Base-by-base conservation (phyloP, 2,797 vertebrate genomes). In the Knipowitschia caucasica region DNA sequence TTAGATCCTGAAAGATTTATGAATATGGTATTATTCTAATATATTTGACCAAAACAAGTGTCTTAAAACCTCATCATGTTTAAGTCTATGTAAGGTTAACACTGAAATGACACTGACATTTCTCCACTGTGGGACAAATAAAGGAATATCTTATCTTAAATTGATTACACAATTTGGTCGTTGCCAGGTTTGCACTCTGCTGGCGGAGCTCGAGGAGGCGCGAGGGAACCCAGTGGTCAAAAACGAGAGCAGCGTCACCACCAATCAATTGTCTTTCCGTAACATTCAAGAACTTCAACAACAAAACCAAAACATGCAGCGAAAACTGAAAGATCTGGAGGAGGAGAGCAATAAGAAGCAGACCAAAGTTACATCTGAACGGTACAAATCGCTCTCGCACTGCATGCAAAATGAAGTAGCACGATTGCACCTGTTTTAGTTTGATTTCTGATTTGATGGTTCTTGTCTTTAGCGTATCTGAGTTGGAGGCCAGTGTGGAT, bases 181-280 rank as follows among this genome's bases (percentile, higher is more conserved):
- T 17, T 2, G 77, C 47, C 76, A 97, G 96, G 89, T 97, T 35
- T 89, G 92, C 56, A 77, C 93, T 34, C 87, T 99, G 25, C 80
- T 99, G 68, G 92, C 95, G 82, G 94, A 98, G 78, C 84, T 98
- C 73, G 95, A 99, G 76, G 92, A 95, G 81, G 90, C 93, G 14
- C 86, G 93, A 69, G 95, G 95, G 18, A 94, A 93, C 42, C 90
- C 84, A 0, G 94, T 96, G 43, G 89, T 92, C 43, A 92, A 91
- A 38, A 93, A 94, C 17, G 93, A 95, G 35, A 92, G 88, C 77
- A 93, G 94, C 77, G 82, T 81, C 62, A 91, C 92, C 50, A 73
- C 86, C 1, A 81, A 89, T n/a, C 86, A 92, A 63, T 88, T 98
- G 11, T 91, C 93, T 46, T 98, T 95, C 68, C 92, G 92, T 77